Base-by-base conservation (phyloP, 2,113 vertebrate species). In the Terrapene triunguis region DNA sequence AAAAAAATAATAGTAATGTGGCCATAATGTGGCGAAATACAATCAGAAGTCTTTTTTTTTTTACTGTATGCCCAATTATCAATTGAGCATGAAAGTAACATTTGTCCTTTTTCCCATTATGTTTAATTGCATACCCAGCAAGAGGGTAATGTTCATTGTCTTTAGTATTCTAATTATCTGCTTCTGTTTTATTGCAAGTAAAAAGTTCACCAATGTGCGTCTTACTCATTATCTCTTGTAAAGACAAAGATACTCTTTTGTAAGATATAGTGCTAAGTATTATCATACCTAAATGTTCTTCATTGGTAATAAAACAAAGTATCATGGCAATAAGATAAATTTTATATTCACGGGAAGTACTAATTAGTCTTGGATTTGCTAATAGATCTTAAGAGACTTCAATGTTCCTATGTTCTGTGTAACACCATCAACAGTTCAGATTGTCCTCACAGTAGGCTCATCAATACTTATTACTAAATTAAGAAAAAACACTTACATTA, bases 401-500 rank as follows among this genome's bases (percentile, higher is more conserved):
- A 76, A 25, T 25, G 21, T n/a, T 44, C 38, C 72, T 42, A 25
- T 11, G 3, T 12, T 76, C 19, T 44, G 44, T 42, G 54, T n/a
- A 62, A 55, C 11, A 89, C 16, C 59, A 62, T 62, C 59, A 74
- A 47, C 27, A 89, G 54, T 87, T 93, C 29, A 85, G 29, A 90
- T 1, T 84, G 42, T 32, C 35, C 84, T 85, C 91, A 89, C 4
- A 74, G 42, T 80, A 80, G 89, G 16, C 57, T 80, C 47, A 87
- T 87, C 21, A 19, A 57, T 57, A 87, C 9, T 48, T 10, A 62
- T 24, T 16, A 3, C 32, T 48, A n/a, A 69, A 69, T 69, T 69
- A 84, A 86, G 42, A 82, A 50, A 94, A 94, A 93, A 59, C 53
- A 92, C 24, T 92, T 65, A 72, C 42, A 81, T 35, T 87, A 76